These are phyloP conservation scores for Bubo scandiacus DNA, from an alignment of 2,113 vertebrate genomes.

Conservation along the genomic window DNA sequence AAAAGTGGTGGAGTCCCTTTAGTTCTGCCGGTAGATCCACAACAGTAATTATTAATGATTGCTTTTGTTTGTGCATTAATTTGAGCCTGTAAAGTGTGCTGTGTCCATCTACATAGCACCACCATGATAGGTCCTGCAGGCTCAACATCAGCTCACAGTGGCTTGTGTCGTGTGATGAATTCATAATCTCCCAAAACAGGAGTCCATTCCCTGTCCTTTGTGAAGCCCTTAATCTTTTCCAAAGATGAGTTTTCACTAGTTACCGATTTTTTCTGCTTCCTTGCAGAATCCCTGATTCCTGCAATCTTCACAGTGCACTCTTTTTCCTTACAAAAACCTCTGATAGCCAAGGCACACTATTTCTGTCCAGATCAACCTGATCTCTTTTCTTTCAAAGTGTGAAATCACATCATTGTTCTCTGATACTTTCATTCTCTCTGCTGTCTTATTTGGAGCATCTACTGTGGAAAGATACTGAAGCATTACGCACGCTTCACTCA, in stretches of 20 bases:
- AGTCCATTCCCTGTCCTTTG: not conserved
- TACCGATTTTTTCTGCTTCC: not conserved
- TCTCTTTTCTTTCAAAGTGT: not conserved
- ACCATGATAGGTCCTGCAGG: not conserved
- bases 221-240: not conserved
- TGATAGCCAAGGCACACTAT: not conserved
- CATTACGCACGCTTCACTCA: not conserved
- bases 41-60: not conserved
- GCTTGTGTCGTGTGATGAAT: not conserved
- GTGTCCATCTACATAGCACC: not conserved
- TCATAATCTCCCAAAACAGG: not conserved
- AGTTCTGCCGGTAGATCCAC: fast-evolving
- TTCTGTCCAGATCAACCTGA: not conserved
- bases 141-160: not conserved
- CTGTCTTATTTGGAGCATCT: not conserved
- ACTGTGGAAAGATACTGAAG: not conserved
- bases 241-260: not conserved
- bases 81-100: not conserved
- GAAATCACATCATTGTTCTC: not conserved
- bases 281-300: not conserved
- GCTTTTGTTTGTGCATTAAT: not conserved
- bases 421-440: not conserved
- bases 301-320: fast-evolving
- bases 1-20: not conserved
- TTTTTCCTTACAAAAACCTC: not conserved